phyloP scores from a whole-genome alignment of 2,888 invertebrate genomes.

The Axea sp. region DNA sequence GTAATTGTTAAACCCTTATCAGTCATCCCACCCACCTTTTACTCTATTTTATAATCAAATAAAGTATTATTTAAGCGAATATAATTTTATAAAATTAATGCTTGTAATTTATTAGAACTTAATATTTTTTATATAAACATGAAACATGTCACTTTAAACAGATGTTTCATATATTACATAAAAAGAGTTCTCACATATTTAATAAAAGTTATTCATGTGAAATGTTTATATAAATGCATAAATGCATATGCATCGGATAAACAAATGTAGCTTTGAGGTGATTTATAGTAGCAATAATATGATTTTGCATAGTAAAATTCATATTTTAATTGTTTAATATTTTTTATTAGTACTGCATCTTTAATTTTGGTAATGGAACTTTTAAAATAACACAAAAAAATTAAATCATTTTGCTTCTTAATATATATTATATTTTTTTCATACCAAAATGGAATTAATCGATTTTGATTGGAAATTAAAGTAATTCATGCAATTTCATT shows the following conservation, averaged over 20 bases:
- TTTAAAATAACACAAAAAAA: slow-evolving; percentile 36
- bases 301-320: slow-evolving; percentile 41
- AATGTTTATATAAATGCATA: slow-evolving; percentile 26
- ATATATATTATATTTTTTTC: slow-evolving; percentile 25
- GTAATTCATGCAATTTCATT: slow-evolving; percentile 25
- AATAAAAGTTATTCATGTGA: slow-evolving; percentile 4
- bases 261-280: slow-evolving; percentile 44
- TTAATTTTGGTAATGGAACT: slow-evolving; percentile 59
- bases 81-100: slow-evolving; percentile 20
- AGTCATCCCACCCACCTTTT: slow-evolving; percentile 10
- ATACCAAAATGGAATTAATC: slow-evolving; percentile 28
- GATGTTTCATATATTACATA: no score
- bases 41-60: slow-evolving; percentile 13
- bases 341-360: slow-evolving; percentile 41
- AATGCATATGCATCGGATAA: slow-evolving; percentile 30
- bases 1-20: no score
- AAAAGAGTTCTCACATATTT: no score
- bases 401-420: slow-evolving; percentile 42
- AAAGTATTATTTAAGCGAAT: slow-evolving; percentile 6
- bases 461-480: slow-evolving; percentile 50
- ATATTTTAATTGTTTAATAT: slow-evolving; percentile 18
- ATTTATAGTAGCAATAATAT: slow-evolving; percentile 43
- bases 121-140: slow-evolving; percentile 26
- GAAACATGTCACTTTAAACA: no score
- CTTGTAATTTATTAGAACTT: slow-evolving; percentile 38